phyloP scores from a whole-genome alignment of 1,140 invertebrate genomes.

The Heliconius eleuchia region DNA sequence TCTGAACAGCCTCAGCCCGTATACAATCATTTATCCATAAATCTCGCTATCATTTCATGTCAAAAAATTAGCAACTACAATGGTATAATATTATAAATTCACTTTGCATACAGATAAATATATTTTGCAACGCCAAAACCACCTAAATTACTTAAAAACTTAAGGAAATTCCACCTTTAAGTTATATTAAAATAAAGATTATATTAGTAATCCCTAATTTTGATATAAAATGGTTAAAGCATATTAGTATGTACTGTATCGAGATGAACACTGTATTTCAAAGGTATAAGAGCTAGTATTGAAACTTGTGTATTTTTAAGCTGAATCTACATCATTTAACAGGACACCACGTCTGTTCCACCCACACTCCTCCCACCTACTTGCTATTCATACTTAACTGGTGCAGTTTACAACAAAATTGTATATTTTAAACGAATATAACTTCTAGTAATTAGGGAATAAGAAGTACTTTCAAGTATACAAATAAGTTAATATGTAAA shows the following conservation, averaged over 20 bases:
- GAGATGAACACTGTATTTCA: conserved; percentile 22
- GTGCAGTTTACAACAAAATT: conserved; percentile 18
- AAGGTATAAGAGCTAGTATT: conserved; percentile 36
- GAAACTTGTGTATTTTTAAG: conserved; percentile 35
- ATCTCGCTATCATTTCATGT: conserved; percentile 37
- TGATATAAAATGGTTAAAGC: background rate
- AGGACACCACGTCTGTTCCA: conserved; percentile 38
- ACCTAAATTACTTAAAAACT: background rate
- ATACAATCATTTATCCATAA: conserved; percentile 38
- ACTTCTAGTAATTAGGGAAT: background rate
- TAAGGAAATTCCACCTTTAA: conserved; percentile 11
- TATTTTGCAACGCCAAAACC: conserved; percentile 16
- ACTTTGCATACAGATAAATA: conserved; percentile 38
- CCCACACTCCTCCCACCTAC: conserved; percentile 37
- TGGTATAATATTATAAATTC: conserved; percentile 42
- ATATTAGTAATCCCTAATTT: conserved; percentile 9
- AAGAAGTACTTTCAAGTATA: conserved; percentile 2
- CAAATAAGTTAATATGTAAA: background rate
- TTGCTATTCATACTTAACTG: conserved; percentile 42
- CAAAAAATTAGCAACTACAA: conserved; percentile 41
- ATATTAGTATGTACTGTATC: conserved; percentile 24
- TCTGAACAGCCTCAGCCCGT: conserved; percentile 26
- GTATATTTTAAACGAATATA: background rate
- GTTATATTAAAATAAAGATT: background rate
- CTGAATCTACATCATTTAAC: conserved; percentile 40